Evolutionary conservation across 2,113 vertebrate genomes (phyloP).

Genomic region (Eulemur rufifrons): DNA sequence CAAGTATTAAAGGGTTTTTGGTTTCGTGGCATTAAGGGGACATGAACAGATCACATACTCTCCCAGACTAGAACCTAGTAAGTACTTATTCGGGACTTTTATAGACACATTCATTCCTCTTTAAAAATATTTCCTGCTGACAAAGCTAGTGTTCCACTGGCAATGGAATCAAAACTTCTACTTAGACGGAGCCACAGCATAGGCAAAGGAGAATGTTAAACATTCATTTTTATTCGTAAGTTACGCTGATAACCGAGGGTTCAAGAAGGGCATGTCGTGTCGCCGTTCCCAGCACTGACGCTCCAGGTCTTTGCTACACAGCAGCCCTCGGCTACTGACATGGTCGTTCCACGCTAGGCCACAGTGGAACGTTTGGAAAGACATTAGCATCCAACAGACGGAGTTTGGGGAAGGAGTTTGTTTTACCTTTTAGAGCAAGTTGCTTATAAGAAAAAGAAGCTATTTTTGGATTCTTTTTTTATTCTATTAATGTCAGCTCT

Average conservation of each 20-base stretch:
- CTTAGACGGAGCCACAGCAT: neutral
- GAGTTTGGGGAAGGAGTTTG: conserved; percentile 40
- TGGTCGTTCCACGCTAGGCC: neutral
- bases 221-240: neutral
- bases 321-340: neutral
- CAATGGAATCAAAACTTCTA: neutral
- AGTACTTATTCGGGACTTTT: neutral
- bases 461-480: conserved; percentile 68
- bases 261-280: neutral
- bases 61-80: neutral
- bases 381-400: neutral
- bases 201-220: neutral
- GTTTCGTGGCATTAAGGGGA: conserved; percentile 4
- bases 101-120: neutral
- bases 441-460: conserved; percentile 52
- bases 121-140: neutral
- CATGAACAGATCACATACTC: neutral
- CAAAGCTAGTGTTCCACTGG: neutral
- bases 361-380: neutral
- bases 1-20: neutral
- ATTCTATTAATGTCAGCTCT: conserved; percentile 56
- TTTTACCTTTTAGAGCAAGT: conserved; percentile 41
- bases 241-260: neutral
- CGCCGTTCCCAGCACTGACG: neutral
- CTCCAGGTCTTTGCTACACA: neutral